phyloP scores from a whole-genome alignment of 2,888 invertebrate genomes.

The Drosophila anceps region DNA sequence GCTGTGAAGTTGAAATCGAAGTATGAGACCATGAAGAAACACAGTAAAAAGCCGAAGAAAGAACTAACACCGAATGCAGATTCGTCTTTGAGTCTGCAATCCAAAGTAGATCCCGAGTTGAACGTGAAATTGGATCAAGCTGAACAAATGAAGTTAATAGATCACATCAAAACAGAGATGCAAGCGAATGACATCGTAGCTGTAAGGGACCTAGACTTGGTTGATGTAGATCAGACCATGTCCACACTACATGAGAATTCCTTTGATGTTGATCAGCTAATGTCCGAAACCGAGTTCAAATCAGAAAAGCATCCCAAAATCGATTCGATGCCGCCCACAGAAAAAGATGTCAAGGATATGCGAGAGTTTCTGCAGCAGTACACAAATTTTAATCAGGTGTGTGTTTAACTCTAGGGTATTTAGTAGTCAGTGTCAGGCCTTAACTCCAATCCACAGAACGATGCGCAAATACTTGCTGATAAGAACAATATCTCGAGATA shows the following conservation, averaged over 20 bases:
- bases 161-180: background rate
- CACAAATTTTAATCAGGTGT: background rate
- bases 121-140: background rate
- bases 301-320: no score
- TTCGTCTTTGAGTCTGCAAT: accelerated
- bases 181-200: background rate
- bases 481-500: background rate
- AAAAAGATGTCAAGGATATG: background rate
- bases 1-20: slow-evolving; percentile 21
- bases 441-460: background rate
- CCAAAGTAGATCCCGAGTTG: background rate
- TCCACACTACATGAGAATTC: background rate
- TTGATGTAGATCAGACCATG: background rate
- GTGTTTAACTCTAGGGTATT: background rate
- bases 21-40: slow-evolving; percentile 25
- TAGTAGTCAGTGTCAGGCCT: background rate
- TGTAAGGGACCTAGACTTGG: background rate
- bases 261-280: background rate
- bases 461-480: background rate
- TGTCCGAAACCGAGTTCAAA: background rate
- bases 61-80: background rate
- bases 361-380: slow-evolving; percentile 6
- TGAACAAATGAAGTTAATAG: background rate
- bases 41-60: background rate
- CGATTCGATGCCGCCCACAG: background rate